Evolutionary conservation across 2,888 invertebrate species (phyloP).

Genomic region (Harpalus rubripes): DNA sequence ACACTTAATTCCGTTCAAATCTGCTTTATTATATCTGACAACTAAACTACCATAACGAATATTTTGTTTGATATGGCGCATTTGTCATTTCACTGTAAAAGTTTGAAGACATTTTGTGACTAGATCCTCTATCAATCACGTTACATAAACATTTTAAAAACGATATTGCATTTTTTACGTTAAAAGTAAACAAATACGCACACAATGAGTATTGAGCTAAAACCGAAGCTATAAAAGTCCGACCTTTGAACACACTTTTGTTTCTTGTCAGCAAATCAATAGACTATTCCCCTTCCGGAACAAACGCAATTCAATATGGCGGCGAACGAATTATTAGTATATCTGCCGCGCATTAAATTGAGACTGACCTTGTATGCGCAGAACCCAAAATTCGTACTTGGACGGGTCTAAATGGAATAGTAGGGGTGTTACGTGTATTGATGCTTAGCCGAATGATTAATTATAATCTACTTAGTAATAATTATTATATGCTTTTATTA

Average conservation of each 20-base stretch:
- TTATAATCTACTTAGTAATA: no score
- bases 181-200: conserved; percentile 37
- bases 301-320: no score
- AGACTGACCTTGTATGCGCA: no score
- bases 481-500: no score
- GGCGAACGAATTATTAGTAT: no score
- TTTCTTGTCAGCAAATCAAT: conserved; percentile 47
- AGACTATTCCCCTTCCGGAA: no score
- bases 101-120: conserved; percentile 52
- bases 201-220: conserved; percentile 55
- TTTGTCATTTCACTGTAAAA: conserved; percentile 58
- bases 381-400: no score
- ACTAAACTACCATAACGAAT: conserved; percentile 63
- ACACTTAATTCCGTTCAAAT: conserved; percentile 59
- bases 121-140: conserved; percentile 53
- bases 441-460: no score
- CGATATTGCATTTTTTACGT: conserved; percentile 49
- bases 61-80: conserved; percentile 64
- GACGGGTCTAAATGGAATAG: no score
- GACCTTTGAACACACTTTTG: conserved; percentile 63
- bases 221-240: conserved; percentile 53
- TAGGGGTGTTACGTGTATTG: no score
- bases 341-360: no score
- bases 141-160: conserved; percentile 36
- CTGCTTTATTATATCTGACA: conserved; percentile 55